These are phyloP conservation scores for Anthopleura xanthogrammica DNA, from an alignment of 92 coral and sea anemone species.

Conservation along the genomic window DNA sequence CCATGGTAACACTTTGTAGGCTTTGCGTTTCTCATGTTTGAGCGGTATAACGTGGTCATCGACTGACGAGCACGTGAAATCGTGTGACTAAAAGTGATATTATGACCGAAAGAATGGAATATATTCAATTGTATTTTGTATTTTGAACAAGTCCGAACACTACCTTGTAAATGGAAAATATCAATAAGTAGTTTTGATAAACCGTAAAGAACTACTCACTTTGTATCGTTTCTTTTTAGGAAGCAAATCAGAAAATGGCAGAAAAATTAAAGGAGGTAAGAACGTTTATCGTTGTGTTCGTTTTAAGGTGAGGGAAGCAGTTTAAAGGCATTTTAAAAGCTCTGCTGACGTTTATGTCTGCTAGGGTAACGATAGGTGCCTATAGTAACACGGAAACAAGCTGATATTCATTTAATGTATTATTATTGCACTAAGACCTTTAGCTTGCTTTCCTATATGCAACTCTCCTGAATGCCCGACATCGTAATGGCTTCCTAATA, in stretches of 20 bases:
- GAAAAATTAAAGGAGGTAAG: conserved; percentile 48
- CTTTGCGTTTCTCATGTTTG: too few relatives aligned
- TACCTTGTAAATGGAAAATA: background rate
- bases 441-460: background rate
- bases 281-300: background rate
- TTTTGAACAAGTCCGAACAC: background rate
- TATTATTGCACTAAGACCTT: background rate
- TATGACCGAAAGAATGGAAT: too few relatives aligned
- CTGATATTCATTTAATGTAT: background rate
- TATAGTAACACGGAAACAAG: conserved; percentile 6
- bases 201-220: background rate
- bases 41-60: too few relatives aligned
- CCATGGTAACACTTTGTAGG: too few relatives aligned
- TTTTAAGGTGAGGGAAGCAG: background rate
- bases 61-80: too few relatives aligned
- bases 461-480: background rate
- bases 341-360: conserved; percentile 25
- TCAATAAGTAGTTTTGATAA: background rate
- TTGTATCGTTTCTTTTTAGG: conserved; percentile 34
- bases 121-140: too few relatives aligned
- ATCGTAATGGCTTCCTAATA: too few relatives aligned
- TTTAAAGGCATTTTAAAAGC: conserved; percentile 10
- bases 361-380: conserved; percentile 29
- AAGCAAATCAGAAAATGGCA: conserved; percentile 52
- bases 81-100: too few relatives aligned